These are phyloP conservation scores for Ophioninae sp. DNA, from an alignment of 2,888 invertebrate species.

Conservation along the genomic window DNA sequence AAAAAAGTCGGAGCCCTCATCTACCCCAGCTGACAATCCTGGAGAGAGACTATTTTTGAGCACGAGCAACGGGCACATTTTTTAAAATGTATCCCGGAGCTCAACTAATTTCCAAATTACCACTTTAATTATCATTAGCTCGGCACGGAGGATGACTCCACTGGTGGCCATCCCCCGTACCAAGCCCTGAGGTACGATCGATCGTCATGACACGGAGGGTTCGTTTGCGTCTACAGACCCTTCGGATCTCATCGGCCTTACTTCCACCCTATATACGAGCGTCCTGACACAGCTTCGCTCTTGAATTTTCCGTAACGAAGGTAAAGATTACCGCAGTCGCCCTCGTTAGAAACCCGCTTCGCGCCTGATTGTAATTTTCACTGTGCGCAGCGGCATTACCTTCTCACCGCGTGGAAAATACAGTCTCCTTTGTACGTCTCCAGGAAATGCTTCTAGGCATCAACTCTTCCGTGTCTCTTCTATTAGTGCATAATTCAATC, in stretches of 20 bases:
- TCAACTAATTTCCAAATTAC: constrained; percentile 65
- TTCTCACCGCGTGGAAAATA: constrained; percentile 4
- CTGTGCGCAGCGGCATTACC: constrained; percentile 11
- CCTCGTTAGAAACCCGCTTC: constrained; percentile 56
- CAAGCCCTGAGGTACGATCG: constrained; percentile 60
- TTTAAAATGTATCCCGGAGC: background rate
- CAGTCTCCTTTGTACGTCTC: background rate
- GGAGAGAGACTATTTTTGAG: constrained; percentile 22
- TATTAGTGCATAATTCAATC: constrained; percentile 20
- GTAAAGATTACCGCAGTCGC: constrained; percentile 53
- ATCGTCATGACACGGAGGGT: constrained; percentile 45
- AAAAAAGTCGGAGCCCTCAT: constrained; percentile 7
- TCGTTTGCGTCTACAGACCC: constrained; percentile 27
- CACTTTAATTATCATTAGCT: constrained; percentile 65
- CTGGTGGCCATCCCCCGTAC: constrained; percentile 40
- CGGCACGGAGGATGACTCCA: constrained; percentile 54
- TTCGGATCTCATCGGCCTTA: constrained; percentile 36
- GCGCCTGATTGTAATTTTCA: constrained; percentile 49
- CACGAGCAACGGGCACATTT: constrained; percentile 38
- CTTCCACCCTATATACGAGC: constrained; percentile 15
- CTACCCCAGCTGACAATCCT: constrained; percentile 2
- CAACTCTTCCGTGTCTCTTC: constrained; percentile 31
- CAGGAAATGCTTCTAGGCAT: constrained; percentile 42
- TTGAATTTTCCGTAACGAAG: constrained; percentile 49
- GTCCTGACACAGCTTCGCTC: constrained; percentile 3